These are phyloP conservation scores for Rhipidura dahli DNA, from an alignment of 2,113 vertebrate species.

Conservation along the genomic window DNA sequence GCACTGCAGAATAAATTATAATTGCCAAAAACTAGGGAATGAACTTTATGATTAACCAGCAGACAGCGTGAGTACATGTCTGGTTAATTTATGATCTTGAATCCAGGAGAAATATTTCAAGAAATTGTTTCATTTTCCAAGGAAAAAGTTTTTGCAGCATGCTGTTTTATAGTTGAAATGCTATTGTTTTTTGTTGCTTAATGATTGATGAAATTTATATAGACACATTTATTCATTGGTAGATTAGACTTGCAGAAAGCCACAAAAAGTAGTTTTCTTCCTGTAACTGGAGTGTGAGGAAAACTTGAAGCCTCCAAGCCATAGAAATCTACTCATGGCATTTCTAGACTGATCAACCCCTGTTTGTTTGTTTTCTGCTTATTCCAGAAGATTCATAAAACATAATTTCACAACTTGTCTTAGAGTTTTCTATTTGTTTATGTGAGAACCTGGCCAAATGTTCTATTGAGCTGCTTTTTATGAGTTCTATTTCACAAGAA, in stretches of 20 bases:
- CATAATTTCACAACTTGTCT: background rate
- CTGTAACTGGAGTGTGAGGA: background rate
- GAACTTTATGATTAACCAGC: constrained; percentile 70
- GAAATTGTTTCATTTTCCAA: background rate
- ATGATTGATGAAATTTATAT: background rate
- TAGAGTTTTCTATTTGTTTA: background rate
- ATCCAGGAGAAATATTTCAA: constrained; percentile 54
- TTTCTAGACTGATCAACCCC: background rate
- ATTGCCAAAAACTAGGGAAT: constrained; percentile 68
- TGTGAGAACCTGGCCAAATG: background rate
- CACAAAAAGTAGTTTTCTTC: background rate
- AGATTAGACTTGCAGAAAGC: background rate
- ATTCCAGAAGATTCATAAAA: constrained; percentile 17
- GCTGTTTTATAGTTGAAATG: background rate
- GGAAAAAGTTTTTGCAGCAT: background rate
- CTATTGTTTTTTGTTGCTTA: background rate
- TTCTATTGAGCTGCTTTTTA: constrained; percentile 8
- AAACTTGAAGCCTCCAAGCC: background rate
- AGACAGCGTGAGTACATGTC: constrained; percentile 69
- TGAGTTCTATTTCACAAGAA: constrained; percentile 18
- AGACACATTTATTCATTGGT: background rate
- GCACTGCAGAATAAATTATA: constrained; percentile 67
- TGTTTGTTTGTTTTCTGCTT: background rate
- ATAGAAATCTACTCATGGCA: background rate
- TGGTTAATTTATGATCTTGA: constrained; percentile 67